A percentile compares a stretch with the other conserved stretches of the same genome.
phyloP scores from a whole-genome alignment of 2,888 invertebrate species.

The Ernsta delagoae region DNA sequence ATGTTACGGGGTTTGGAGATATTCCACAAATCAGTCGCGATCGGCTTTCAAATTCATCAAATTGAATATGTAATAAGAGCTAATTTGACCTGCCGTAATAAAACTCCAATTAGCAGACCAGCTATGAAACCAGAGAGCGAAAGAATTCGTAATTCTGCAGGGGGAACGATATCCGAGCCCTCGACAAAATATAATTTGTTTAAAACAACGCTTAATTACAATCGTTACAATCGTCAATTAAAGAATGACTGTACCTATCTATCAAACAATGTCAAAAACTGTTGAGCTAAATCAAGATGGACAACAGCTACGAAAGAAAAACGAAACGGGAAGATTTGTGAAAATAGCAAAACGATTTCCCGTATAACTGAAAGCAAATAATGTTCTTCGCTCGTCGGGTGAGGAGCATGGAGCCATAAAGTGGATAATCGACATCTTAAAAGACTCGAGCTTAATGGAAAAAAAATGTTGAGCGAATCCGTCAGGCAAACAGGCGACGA shows the following conservation, averaged over 20 bases:
- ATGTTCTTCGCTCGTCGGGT: slow-evolving; percentile 21
- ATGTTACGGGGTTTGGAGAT: too few species aligned
- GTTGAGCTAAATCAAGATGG: not conserved
- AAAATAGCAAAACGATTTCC: slow-evolving; percentile 25
- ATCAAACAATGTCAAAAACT: too few species aligned
- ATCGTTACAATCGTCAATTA: too few species aligned
- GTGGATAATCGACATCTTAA: slow-evolving; percentile 35
- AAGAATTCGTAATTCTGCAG: not conserved
- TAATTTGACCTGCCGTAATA: slow-evolving; percentile 28
- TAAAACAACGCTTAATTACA: too few species aligned
- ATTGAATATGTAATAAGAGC: slow-evolving; percentile 29
- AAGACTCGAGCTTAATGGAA: slow-evolving; percentile 36
- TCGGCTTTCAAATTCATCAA: slow-evolving; percentile 25
- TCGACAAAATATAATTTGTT: not conserved
- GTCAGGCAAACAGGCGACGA: slow-evolving; percentile 29
- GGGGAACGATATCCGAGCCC: not conserved
- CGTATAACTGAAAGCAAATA: slow-evolving; percentile 30
- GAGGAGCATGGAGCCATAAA: slow-evolving; percentile 7
- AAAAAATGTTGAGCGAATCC: slow-evolving; percentile 35
- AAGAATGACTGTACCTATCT: too few species aligned
- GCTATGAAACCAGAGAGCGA: slow-evolving; percentile 16
- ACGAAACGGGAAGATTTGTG: not conserved
- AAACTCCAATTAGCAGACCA: slow-evolving; percentile 32
- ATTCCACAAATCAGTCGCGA: slow-evolving; percentile 5
- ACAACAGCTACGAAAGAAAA: too few species aligned